phyloP scores from a whole-genome alignment of 2,888 invertebrate species.

The Erynnis tages region DNA sequence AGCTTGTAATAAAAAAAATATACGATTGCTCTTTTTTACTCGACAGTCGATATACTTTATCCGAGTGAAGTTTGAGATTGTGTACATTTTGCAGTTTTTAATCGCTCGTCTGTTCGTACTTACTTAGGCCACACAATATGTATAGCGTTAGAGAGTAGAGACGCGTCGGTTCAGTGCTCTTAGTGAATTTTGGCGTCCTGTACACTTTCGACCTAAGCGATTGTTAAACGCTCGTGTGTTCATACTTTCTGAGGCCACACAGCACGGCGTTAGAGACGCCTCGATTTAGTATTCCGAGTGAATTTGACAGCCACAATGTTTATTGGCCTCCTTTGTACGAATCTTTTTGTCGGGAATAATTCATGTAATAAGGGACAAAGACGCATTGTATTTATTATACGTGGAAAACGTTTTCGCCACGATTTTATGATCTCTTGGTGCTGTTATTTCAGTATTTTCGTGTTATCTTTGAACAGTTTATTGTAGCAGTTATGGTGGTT shows the following conservation, averaged over 20 bases:
- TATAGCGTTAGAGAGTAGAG: too few relatives aligned
- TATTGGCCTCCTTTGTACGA: slow-evolving; percentile 64
- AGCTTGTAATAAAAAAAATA: too few relatives aligned
- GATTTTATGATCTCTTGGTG: slow-evolving; percentile 10
- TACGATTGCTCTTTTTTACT: too few relatives aligned
- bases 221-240: slow-evolving; percentile 13
- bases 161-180: too few relatives aligned
- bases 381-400: slow-evolving; percentile 20
- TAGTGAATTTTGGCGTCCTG: too few relatives aligned
- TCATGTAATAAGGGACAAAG: slow-evolving; percentile 74
- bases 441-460: slow-evolving; percentile 8
- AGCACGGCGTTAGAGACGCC: slow-evolving; percentile 38
- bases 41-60: too few relatives aligned
- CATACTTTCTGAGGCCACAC: not conserved
- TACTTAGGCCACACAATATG: too few relatives aligned
- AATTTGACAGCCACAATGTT: slow-evolving; percentile 70
- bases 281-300: slow-evolving; percentile 66
- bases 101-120: too few relatives aligned
- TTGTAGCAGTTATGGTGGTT: too few relatives aligned
- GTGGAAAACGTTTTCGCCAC: slow-evolving; percentile 12
- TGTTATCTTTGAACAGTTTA: slow-evolving; percentile 3
- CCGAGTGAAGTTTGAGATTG: too few relatives aligned
- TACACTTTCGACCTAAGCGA: too few relatives aligned
- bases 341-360: slow-evolving; percentile 68
- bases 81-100: too few relatives aligned